Evolutionary conservation across 1,140 invertebrate genomes (phyloP).

Genomic region (Spodoptera litura): DNA sequence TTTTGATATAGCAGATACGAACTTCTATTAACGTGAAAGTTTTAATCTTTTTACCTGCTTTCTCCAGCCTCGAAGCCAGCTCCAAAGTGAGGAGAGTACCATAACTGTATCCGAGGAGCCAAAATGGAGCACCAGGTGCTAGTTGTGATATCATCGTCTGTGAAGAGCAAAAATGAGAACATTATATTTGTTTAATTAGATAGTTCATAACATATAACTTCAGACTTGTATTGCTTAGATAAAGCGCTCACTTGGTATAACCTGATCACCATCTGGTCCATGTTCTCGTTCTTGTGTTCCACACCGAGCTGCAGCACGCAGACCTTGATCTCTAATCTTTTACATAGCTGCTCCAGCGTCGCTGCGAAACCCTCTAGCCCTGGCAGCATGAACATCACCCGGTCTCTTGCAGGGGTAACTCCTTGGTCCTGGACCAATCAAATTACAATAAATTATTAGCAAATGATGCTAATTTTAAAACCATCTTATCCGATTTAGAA

Average conservation of each 20-base stretch:
- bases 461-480: background rate
- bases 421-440: slow-evolving; percentile 67
- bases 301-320: slow-evolving; percentile 89
- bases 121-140: slow-evolving; percentile 87
- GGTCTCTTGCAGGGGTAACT: slow-evolving; percentile 69
- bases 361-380: slow-evolving; percentile 92
- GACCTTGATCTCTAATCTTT: slow-evolving; percentile 87
- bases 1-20: too few species aligned
- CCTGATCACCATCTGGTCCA: slow-evolving; percentile 74
- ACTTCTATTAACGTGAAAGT: background rate
- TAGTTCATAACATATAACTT: too few species aligned
- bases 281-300: slow-evolving; percentile 68
- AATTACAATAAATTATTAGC: slow-evolving; percentile 9
- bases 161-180: slow-evolving; percentile 53
- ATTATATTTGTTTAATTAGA: too few species aligned
- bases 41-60: slow-evolving; percentile 71
- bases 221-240: too few species aligned
- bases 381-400: slow-evolving; percentile 90
- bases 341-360: slow-evolving; percentile 87
- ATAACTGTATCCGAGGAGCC: slow-evolving; percentile 89
- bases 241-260: slow-evolving; percentile 73
- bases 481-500: too few species aligned
- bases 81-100: slow-evolving; percentile 87
- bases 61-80: slow-evolving; percentile 86
- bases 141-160: slow-evolving; percentile 77